Percentiles rank a stretch among this genome's conserved stretches.
These are phyloP conservation scores for Acronicta aceris DNA, from an alignment of 2,888 invertebrate genomes.

Conservation along the genomic window DNA sequence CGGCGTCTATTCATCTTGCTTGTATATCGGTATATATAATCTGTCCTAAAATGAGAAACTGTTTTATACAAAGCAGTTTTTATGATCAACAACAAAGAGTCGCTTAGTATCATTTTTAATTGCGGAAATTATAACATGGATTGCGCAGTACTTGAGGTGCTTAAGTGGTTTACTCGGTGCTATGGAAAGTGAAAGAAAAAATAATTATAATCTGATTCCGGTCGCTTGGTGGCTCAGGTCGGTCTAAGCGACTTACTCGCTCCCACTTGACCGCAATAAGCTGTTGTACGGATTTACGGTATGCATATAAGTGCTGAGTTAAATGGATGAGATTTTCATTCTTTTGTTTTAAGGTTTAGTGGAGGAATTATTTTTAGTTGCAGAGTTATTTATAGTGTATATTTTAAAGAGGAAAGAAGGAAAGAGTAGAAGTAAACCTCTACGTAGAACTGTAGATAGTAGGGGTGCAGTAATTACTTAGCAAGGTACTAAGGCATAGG, in stretches of 20 bases:
- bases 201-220: conserved; percentile 73
- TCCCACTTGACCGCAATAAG: conserved; percentile 77
- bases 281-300: conserved; percentile 53
- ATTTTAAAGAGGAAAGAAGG: too few species aligned
- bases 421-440: too few species aligned
- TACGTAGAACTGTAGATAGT: too few species aligned
- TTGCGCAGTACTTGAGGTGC: conserved; percentile 1
- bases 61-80: neutral
- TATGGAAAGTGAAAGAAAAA: conserved; percentile 63
- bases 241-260: conserved; percentile 76
- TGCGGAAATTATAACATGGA: conserved; percentile 3
- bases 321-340: conserved; percentile 18
- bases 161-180: conserved; percentile 55
- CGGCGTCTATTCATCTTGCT: conserved; percentile 43
- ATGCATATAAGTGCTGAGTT: conserved; percentile 40
- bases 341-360: neutral
- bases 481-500: too few species aligned
- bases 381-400: neutral
- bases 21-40: conserved; percentile 17
- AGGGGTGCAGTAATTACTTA: too few species aligned
- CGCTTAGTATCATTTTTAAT: conserved; percentile 39
- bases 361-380: neutral
- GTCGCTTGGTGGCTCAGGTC: conserved; percentile 71
- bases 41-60: conserved; percentile 4
- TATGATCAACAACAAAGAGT: neutral